These are phyloP conservation scores for Acipenser transmontanus DNA, from an alignment of 2,797 vertebrate genomes.

Conservation along the genomic window DNA sequence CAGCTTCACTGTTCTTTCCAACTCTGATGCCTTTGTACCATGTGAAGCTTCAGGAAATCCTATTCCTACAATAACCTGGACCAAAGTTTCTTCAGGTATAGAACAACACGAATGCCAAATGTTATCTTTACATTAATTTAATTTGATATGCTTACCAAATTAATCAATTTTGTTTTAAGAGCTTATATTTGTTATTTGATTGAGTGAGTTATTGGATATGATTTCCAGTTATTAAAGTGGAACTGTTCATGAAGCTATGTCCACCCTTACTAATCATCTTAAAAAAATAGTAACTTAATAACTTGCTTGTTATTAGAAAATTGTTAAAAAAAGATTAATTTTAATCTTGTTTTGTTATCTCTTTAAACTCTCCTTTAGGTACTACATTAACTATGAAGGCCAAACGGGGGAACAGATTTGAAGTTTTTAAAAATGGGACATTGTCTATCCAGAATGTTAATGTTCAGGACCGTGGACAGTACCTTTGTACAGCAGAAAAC, in stretches of 20 bases:
- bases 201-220: neutral
- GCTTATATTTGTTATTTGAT: too few relatives aligned
- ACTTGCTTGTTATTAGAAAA: neutral
- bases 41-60: slow-evolving; percentile 79
- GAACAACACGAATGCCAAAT: slow-evolving; percentile 21
- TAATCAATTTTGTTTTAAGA: too few relatives aligned
- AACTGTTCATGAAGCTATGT: slow-evolving; percentile 8
- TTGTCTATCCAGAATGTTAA: slow-evolving; percentile 67
- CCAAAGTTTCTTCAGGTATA: slow-evolving; percentile 67
- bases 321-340: neutral
- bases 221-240: neutral
- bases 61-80: slow-evolving; percentile 74
- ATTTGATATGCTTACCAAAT: too few relatives aligned
- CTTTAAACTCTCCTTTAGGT: slow-evolving; percentile 46
- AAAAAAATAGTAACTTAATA: neutral
- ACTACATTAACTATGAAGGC: slow-evolving; percentile 31
- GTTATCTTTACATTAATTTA: slow-evolving; percentile 1
- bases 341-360: neutral
- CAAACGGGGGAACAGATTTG: slow-evolving; percentile 53
- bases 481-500: slow-evolving; percentile 80
- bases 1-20: slow-evolving; percentile 76
- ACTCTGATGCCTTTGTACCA: slow-evolving; percentile 81
- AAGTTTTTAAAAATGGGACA: slow-evolving; percentile 75
- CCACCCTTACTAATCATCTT: neutral
- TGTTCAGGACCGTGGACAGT: slow-evolving; percentile 77